Conservation (phyloP, 2,113 vertebrate species). For the Indicator maculatus region DNA sequence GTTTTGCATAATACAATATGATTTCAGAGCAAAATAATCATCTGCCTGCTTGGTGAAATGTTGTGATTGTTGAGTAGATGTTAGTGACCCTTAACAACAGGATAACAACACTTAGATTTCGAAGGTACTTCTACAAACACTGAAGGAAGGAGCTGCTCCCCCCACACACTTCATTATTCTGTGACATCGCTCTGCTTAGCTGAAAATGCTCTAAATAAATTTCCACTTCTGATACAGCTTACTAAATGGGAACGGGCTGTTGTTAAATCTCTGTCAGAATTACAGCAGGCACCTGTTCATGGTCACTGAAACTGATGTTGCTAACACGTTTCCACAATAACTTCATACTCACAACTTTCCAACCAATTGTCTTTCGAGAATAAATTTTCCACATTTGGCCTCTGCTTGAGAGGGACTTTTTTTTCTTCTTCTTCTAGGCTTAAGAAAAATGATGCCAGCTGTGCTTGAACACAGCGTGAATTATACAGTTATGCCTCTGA, state of each 20-base stretch:
- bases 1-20: not conserved
- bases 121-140: not conserved
- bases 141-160: not conserved
- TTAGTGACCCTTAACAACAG: not conserved
- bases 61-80: not conserved
- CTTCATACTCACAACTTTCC: slow-evolving; percentile 47
- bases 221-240: not conserved
- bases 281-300: slow-evolving; percentile 45
- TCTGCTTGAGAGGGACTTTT: not conserved
- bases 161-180: not conserved
- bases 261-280: slow-evolving; percentile 29
- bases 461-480: not conserved
- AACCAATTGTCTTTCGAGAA: slow-evolving; percentile 25
- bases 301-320: not conserved
- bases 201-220: not conserved
- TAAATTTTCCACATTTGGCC: slow-evolving; percentile 49
- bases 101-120: not conserved
- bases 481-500: slow-evolving; percentile 18
- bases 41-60: not conserved
- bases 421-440: slow-evolving; percentile 1
- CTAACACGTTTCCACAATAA: slow-evolving; percentile 42
- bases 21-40: not conserved
- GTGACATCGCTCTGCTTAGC: not conserved
- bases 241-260: not conserved
- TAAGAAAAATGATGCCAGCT: slow-evolving; percentile 39